Percentiles rank a stretch among this genome's conserved stretches.
Conservation (phyloP, 2,113 vertebrate species). For the Ammodytes dubius region DNA sequence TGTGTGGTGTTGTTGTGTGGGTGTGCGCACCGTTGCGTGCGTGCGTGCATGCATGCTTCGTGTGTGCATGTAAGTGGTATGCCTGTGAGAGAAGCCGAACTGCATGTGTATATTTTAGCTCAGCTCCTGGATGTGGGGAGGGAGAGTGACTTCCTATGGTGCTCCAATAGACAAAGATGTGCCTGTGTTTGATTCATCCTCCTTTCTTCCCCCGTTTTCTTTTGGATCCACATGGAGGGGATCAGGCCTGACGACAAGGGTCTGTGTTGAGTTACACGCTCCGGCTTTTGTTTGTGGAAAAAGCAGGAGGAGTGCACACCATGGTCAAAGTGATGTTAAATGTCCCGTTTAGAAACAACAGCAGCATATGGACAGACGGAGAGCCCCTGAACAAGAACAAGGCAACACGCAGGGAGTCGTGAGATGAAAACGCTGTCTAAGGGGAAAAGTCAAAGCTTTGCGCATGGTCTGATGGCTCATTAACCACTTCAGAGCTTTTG, state of each 20-base stretch:
- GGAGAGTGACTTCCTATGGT: conserved; percentile 24
- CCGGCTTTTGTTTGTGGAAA: conserved; percentile 68
- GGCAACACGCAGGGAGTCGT: conserved; percentile 33
- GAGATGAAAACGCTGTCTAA: conserved; percentile 19
- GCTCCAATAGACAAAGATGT: conserved; percentile 41
- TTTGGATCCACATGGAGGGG: conserved; percentile 59
- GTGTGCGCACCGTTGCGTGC: no score
- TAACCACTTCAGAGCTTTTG: conserved; percentile 50
- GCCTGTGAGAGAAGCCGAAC: conserved; percentile 5
- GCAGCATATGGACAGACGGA: conserved; percentile 40
- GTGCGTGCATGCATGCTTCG: not conserved
- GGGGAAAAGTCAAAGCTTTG: conserved; percentile 22
- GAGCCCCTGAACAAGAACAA: conserved; percentile 35
- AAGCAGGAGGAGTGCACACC: conserved; percentile 60
- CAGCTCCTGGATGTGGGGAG: conserved; percentile 32
- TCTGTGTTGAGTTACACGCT: conserved; percentile 72
- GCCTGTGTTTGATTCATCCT: conserved; percentile 62
- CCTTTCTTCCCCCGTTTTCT: conserved; percentile 38
- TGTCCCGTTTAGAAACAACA: conserved; percentile 63
- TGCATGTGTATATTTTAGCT: conserved; percentile 20
- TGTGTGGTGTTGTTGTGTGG: no score
- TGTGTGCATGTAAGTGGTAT: not conserved
- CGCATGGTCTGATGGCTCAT: conserved; percentile 30
- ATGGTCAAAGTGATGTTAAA: conserved; percentile 70
- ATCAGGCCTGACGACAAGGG: conserved; percentile 64